Evolutionary conservation across 2,113 vertebrate species (phyloP), one percentile per base, ranked within the genome.

Genomic region (Natator depressus): DNA sequence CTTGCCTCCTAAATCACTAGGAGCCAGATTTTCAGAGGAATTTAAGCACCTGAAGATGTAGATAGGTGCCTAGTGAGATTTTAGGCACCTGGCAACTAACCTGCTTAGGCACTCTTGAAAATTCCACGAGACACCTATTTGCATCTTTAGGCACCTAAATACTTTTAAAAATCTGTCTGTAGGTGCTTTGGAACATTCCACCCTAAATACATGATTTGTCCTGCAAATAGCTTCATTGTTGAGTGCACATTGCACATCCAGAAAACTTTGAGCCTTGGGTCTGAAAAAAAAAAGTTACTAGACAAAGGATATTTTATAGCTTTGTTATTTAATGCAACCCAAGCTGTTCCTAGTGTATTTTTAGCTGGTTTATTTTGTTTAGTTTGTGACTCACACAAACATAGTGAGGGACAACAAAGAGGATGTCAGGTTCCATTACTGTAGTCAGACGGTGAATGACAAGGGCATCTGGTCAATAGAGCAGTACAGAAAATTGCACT

Each of bases 401-500:
- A 59, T 86, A 83, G 85, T 4, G 5, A 91, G 94, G 91, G 90
- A 90, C 80, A 95, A 93, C 94, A 96, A 93, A 96, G 47, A 89
- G 82, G 83, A 94, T 6, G 80, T 97, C 96, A 95, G 88, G 55
- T 94, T 93, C 89, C 95, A 96, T 97, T 95, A 96, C 88, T 82
- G 79, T 65, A 90, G 89, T 84, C 87, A 50, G 53, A 51, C 85
- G 89, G 89, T 75, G 88, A 92, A 80, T 91, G 97, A 97, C 96
- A 96, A 94, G 97, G 96, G 96, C 96, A 95, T 89, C 91, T 97
- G 96, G 89, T 92, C 96, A 95, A 94, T 76, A 80, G 81, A 97
- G 94, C 51, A 91, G 93, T 89, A 95, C 94, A 96, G 94, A 94
- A 96, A 96, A 97, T 89, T 96, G 93, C 95, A 97, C 96, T 97